Evolutionary conservation across 2,888 invertebrate species (phyloP), one percentile per base, ranked within the genome.

Genomic region (Oasisia sp.): DNA sequence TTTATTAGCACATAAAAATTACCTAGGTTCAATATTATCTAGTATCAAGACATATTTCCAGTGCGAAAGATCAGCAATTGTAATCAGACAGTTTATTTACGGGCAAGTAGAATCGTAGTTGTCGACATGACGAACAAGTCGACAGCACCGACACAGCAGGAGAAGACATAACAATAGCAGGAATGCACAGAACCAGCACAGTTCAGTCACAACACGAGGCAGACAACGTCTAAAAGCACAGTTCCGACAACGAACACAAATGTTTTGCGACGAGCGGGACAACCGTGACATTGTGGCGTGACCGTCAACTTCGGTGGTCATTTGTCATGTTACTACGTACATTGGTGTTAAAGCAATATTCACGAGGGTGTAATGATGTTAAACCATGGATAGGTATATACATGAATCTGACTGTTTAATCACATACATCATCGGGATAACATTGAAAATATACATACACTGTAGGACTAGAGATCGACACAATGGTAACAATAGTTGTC

Each of bases 141-240:
- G 7, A 27, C 27, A 3, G 74, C 27, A 27, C 27, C 14, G 50
- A 74, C 74, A 19, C 74, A 74, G 27, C 74, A 74, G 74, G 14
- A 74, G 74, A n/a, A 74, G 27, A 27, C 27, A 27, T 19, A 74
- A 74, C 74, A 74, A 74, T 3, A 74, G 74, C 74, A 74, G 19
- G 74, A 74, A 74, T 74, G 74, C 74, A 74, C 74, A 27, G 27
- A 74, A 74, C 27, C 74, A 74, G 74, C 27, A 74, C 19, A 74
- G 74, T 74, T 74, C 19, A 74, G 74, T 27, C 7, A 74, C 74
- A 74, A 19, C 74, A 74, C 19, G n/a, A 74, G 27, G 74, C 74
- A 74, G 74, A 74, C 74, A 74, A 74, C 74, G 74, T 74, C 74
- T 74, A 74, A 74, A 74, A 74, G 74, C 74, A 58, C 58, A 74